phyloP scores from a whole-genome alignment of 2,888 invertebrate species.

The Aleiodes testaceus region DNA sequence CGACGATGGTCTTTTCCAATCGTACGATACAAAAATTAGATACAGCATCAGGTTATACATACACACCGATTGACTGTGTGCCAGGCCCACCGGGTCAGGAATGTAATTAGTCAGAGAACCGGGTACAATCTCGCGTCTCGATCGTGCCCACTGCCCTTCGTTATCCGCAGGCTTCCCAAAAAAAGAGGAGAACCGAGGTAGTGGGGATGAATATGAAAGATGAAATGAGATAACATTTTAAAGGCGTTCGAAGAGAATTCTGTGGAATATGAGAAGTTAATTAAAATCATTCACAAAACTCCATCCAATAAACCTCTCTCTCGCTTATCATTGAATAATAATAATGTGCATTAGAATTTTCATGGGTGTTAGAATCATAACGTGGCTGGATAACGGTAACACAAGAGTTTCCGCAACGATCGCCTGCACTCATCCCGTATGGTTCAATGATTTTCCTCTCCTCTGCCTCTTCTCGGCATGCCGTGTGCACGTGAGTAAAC shows the following conservation, averaged over 20 bases:
- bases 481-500: slow-evolving; percentile 3
- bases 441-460: slow-evolving; percentile 29
- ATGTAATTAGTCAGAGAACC: slow-evolving; percentile 69
- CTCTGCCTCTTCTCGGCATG: not conserved
- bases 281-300: no score
- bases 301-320: not conserved
- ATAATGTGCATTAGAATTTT: not conserved
- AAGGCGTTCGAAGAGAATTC: slow-evolving; percentile 36
- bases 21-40: not conserved
- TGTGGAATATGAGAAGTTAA: slow-evolving; percentile 61
- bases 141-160: slow-evolving; percentile 59
- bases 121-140: slow-evolving; percentile 60
- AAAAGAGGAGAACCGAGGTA: slow-evolving; percentile 37
- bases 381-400: slow-evolving; percentile 32
- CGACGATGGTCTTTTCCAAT: not conserved
- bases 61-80: slow-evolving; percentile 27
- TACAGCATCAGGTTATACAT: slow-evolving; percentile 1
- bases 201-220: slow-evolving; percentile 44
- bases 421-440: slow-evolving; percentile 17
- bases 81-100: slow-evolving; percentile 61
- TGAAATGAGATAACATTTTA: slow-evolving; percentile 53
- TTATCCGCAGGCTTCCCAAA: slow-evolving; percentile 48
- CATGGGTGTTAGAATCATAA: not conserved
- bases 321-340: not conserved
- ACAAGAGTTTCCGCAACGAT: slow-evolving; percentile 24